Base-by-base conservation (phyloP, 2,113 vertebrate genomes). In the Lota lota region DNA sequence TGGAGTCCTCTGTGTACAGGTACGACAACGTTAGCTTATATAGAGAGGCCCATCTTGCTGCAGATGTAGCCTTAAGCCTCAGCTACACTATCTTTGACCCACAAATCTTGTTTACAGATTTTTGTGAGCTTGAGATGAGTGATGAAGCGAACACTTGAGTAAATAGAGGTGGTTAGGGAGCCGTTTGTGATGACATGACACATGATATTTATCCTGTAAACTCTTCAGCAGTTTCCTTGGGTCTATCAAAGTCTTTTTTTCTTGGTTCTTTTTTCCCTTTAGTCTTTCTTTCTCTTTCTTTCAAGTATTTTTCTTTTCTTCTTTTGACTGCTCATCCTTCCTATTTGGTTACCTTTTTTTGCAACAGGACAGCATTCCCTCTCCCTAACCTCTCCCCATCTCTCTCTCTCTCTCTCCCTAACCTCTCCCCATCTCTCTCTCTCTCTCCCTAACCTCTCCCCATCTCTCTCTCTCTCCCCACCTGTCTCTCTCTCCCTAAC, bases 211-310 rank as follows among this genome's bases (percentile, higher is more conserved):
- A 66, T 73, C 10, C 47, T 16, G 15, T 65, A 53, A 65, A 65
- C 21, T 22, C 40, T 69, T 61, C 75, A 59, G 63, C 65, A 80
- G 63, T 76, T 77, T 58, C 59, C 24, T 22, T 76, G 20, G 63
- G 24, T 70, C 67, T 62, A 77, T 61, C 22, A 54, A 64, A 79
- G 18, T 78, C 17, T 17, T 28, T 22, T 61, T 61, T 28, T 5
- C 2, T 24, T 24, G 24, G 2, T 16, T 28, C 22, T 68, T 20
- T 21, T 22, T 21, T 50, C 57, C 61, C 33, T 72, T 19, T 28
- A 12, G 40, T 53, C 69, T 21, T 57, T 21, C 60, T n/a, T 65
- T 62, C n/a, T 66, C 14, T 64, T 12, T 61, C 75, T 73, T 63
- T 67, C 70, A 24, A 56, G 53, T 65, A 16, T 40, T 61, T 20